Conservation (phyloP, 2,888 invertebrate genomes). For the Amphipoea oculea region DNA sequence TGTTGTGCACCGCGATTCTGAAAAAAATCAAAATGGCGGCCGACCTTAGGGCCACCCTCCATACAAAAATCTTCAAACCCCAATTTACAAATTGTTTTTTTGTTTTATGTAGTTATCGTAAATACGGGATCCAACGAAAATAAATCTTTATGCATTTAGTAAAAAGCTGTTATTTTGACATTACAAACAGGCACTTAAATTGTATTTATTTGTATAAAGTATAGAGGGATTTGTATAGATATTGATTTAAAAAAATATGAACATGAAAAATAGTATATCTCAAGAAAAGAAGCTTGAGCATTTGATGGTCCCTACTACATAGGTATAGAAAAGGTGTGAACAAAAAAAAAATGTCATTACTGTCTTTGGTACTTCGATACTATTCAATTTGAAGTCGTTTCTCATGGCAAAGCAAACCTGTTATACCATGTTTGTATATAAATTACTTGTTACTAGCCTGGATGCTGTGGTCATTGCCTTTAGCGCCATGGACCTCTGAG, state of each 20-base stretch:
- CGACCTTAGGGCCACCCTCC: too few species aligned
- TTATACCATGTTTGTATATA: constrained; percentile 15
- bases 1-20: too few species aligned
- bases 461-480: constrained; percentile 35
- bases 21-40: too few species aligned
- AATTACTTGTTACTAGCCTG: background rate
- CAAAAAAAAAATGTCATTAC: constrained; percentile 29
- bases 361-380: background rate
- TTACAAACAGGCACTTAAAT: too few species aligned
- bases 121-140: too few species aligned
- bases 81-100: too few species aligned
- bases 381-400: constrained; percentile 34
- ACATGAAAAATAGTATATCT: background rate
- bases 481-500: constrained; percentile 28
- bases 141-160: too few species aligned
- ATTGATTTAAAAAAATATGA: background rate
- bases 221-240: background rate
- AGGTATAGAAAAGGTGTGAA: constrained; percentile 11
- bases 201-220: too few species aligned
- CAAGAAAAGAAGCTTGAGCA: background rate
- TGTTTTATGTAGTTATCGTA: too few species aligned
- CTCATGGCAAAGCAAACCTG: constrained; percentile 38
- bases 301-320: background rate
- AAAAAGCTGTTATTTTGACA: too few species aligned
- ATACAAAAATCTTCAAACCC: too few species aligned